Conservation (phyloP, 2,888 invertebrate genomes). For the Pteria penguin region DNA sequence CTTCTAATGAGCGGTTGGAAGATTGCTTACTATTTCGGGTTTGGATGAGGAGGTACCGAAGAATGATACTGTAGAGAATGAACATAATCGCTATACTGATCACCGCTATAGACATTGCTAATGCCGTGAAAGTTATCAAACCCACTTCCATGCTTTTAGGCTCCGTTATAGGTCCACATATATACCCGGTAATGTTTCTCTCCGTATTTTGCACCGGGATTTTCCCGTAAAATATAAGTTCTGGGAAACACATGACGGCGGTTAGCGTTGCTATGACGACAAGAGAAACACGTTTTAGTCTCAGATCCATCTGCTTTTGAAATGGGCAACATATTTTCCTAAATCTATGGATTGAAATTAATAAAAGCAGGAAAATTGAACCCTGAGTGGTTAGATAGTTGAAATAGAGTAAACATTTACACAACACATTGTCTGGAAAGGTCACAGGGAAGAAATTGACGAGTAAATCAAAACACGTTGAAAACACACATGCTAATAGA, state of each 20-base stretch:
- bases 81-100: constrained; percentile 15
- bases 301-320: constrained; percentile 24
- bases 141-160: constrained; percentile 12
- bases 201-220: constrained; percentile 8
- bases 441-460: constrained; percentile 19
- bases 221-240: constrained; percentile 23
- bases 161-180: constrained; percentile 19
- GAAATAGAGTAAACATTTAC: constrained; percentile 18
- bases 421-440: constrained; percentile 18
- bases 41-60: constrained; percentile 14
- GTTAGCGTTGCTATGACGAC: constrained; percentile 3
- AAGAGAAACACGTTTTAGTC: constrained; percentile 4
- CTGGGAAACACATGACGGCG: constrained; percentile 11
- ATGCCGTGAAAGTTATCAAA: constrained; percentile 14
- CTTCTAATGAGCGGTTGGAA: neutral
- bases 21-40: constrained; percentile 7
- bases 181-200: constrained; percentile 19
- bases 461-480: constrained; percentile 12
- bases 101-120: constrained; percentile 16
- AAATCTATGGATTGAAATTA: constrained; percentile 26
- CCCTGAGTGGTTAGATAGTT: constrained; percentile 10
- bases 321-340: constrained; percentile 27
- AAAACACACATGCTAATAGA: constrained; percentile 9
- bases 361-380: constrained; percentile 22
- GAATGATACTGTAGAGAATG: constrained; percentile 2